These are phyloP conservation scores for Serrognathus titanus DNA, from an alignment of 2,888 invertebrate species.

Conservation along the genomic window DNA sequence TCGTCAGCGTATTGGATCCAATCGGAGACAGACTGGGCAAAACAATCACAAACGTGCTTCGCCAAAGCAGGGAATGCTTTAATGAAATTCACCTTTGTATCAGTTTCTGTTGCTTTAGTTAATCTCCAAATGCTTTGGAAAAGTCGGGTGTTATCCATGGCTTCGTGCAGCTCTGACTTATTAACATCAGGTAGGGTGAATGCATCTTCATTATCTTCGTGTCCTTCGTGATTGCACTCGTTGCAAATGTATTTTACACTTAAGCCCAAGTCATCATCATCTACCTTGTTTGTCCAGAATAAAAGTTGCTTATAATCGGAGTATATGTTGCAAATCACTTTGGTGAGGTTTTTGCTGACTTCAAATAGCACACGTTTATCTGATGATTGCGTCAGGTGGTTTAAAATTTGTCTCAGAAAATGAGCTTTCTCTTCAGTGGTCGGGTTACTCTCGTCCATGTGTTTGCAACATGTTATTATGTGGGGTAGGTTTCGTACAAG, in stretches of 20 bases:
- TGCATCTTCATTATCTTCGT: neutral
- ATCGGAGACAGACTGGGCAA: slow-evolving; percentile 38
- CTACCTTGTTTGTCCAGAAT: slow-evolving; percentile 17
- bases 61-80: slow-evolving; percentile 46
- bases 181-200: neutral
- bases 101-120: slow-evolving; percentile 9
- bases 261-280: slow-evolving; percentile 2
- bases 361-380: slow-evolving; percentile 5
- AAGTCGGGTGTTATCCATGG: neutral
- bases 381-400: too few species aligned
- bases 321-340: slow-evolving; percentile 33
- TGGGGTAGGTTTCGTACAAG: too few species aligned
- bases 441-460: too few species aligned
- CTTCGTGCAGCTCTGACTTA: too few species aligned
- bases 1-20: slow-evolving; percentile 48
- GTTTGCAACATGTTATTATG: too few species aligned
- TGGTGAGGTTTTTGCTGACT: slow-evolving; percentile 27
- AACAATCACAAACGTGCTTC: slow-evolving; percentile 47
- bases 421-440: too few species aligned
- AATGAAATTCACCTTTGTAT: slow-evolving; percentile 36
- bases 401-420: too few species aligned
- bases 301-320: slow-evolving; percentile 30
- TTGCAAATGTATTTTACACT: slow-evolving; percentile 8
- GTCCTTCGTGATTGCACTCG: slow-evolving; percentile 4
- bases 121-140: slow-evolving; percentile 10